Evolutionary conservation across 2,113 vertebrate species (phyloP).

Genomic region (Oryzias celebensis): DNA sequence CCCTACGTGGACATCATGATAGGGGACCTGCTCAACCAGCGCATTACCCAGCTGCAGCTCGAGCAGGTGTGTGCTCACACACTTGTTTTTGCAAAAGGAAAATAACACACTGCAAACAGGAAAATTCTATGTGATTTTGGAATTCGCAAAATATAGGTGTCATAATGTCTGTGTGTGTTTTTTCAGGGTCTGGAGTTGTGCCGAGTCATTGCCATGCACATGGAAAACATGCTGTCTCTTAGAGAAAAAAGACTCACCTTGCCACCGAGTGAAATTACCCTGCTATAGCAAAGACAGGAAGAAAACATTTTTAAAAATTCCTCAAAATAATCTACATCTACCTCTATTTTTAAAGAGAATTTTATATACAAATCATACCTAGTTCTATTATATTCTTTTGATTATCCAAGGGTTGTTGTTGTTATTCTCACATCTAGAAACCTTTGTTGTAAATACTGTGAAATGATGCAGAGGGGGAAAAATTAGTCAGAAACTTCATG

Average conservation of each 20-base stretch:
- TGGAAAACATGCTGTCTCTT: conserved; percentile 88
- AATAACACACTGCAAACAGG: no score
- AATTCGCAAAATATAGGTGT: no score
- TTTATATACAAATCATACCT: conserved; percentile 20
- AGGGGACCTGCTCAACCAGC: conserved; percentile 85
- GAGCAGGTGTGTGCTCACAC: conserved; percentile 83
- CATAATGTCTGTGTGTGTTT: conserved; percentile 12
- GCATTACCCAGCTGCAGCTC: conserved; percentile 90
- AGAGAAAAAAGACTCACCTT: conserved; percentile 91
- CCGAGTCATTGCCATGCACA: conserved; percentile 88
- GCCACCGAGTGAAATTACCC: conserved; percentile 95
- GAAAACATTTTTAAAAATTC: conserved; percentile 15
- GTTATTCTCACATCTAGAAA: no score
- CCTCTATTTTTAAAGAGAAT: conserved; percentile 47
- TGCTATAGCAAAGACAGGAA: conserved; percentile 78
- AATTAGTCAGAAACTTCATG: no score
- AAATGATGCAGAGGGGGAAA: no score
- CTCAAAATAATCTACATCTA: conserved; percentile 50
- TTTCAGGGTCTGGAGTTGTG: conserved; percentile 91
- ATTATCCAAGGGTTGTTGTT: no score
- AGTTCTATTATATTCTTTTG: no score
- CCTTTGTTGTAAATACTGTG: no score
- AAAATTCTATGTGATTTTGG: no score
- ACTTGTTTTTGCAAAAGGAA: conserved; percentile 11
- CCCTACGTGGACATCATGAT: conserved; percentile 92